A percentile compares a stretch with the other conserved stretches of the same genome.
Conservation (phyloP, 2,113 vertebrate genomes). For the Irena cyanogastra region DNA sequence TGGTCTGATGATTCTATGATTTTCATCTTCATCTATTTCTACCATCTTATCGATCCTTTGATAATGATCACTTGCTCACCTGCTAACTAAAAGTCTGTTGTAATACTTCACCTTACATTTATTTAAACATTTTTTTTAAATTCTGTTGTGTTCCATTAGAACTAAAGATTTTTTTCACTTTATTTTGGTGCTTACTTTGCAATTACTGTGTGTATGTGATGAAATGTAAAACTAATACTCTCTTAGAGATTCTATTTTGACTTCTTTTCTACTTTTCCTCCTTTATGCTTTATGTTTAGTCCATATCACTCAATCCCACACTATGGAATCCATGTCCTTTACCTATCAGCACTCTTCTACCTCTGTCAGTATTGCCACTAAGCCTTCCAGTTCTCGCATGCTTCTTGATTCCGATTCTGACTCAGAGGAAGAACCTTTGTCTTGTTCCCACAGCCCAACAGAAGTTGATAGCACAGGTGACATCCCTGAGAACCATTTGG, state of each 20-base stretch:
- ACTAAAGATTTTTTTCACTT: background rate
- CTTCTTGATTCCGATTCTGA: constrained; percentile 83
- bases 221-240: constrained; percentile 42
- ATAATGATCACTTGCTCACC: background rate
- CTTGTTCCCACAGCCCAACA: constrained; percentile 75
- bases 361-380: constrained; percentile 89
- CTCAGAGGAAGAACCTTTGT: constrained; percentile 79
- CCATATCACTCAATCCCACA: constrained; percentile 90
- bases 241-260: constrained; percentile 27
- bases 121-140: background rate
- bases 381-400: constrained; percentile 79
- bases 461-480: constrained; percentile 89
- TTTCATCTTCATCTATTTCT: background rate
- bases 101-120: background rate
- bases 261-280: constrained; percentile 59
- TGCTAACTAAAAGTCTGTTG: background rate
- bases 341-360: constrained; percentile 93
- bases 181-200: background rate
- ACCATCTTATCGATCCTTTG: background rate
- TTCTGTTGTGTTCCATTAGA: background rate
- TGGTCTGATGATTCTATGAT: background rate
- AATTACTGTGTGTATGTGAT: background rate
- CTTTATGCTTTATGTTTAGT: constrained; percentile 75
- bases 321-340: constrained; percentile 94
- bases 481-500: constrained; percentile 51